Percentiles rank a stretch among this genome's conserved stretches.
Conservation (phyloP, 2,113 vertebrate species). For the Ptyas mucosa region DNA sequence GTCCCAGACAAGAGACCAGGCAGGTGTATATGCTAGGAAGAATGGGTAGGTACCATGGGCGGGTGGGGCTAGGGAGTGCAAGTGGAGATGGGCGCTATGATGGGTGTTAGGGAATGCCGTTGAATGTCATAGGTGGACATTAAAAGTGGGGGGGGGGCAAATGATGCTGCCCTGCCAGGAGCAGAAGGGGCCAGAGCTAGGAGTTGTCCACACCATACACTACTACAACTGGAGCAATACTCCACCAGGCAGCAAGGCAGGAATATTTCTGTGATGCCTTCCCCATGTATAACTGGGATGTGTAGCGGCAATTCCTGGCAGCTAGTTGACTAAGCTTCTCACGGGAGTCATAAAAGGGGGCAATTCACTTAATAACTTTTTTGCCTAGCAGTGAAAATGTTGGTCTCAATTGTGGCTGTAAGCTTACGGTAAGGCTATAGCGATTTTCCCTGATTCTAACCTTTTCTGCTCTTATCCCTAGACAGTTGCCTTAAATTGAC, state of each 20-base stretch:
- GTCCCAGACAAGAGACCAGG: neutral
- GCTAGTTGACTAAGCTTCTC: neutral
- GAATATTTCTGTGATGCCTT: neutral
- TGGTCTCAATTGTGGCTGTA: neutral
- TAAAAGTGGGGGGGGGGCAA: neutral
- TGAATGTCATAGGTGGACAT: neutral
- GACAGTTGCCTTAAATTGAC: constrained; percentile 18
- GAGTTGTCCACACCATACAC: neutral
- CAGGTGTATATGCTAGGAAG: neutral
- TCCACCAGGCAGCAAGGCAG: neutral
- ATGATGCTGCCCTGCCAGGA: neutral
- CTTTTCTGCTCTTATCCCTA: constrained; percentile 28
- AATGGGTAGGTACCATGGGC: neutral
- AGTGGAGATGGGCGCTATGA: neutral
- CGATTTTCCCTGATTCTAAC: constrained; percentile 24
- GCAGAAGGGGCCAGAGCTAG: neutral
- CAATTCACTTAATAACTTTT: neutral
- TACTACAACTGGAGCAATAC: neutral
- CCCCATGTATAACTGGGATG: neutral
- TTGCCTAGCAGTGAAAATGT: neutral
- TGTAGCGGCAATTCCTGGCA: neutral
- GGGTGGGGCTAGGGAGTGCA: neutral
- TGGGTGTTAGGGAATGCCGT: neutral
- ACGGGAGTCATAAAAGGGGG: neutral
- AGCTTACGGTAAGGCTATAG: neutral